Evolutionary conservation across 2,888 invertebrate genomes (phyloP).

Genomic region (Chrysolina americana): DNA sequence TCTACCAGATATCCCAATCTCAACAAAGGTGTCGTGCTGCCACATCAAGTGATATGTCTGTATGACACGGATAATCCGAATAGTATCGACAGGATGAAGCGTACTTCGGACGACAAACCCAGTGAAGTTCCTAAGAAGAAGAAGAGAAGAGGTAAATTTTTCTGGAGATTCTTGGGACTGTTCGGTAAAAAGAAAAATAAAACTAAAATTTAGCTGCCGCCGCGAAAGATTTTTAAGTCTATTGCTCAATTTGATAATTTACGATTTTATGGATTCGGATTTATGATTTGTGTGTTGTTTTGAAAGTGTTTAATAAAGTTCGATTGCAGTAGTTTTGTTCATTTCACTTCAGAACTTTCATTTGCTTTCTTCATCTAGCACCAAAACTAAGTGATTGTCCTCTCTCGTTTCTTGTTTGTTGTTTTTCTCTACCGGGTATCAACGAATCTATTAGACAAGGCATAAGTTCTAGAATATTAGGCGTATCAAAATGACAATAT

Average conservation of each 20-base stretch:
- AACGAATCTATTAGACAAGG: too few species aligned
- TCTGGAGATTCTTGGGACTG: slow-evolving; percentile 15
- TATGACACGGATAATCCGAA: slow-evolving; percentile 81
- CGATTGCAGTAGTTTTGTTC: slow-evolving; percentile 13
- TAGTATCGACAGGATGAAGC: slow-evolving; percentile 73
- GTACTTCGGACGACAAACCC: slow-evolving; percentile 52
- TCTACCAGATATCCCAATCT: slow-evolving; percentile 89
- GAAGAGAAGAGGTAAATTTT: slow-evolving; percentile 74
- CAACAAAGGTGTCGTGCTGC: slow-evolving; percentile 81
- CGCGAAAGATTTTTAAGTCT: background rate
- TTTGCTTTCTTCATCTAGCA: background rate
- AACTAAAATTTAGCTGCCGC: background rate
- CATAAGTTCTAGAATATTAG: too few species aligned
- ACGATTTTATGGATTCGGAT: slow-evolving; percentile 1
- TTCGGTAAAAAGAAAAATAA: slow-evolving; percentile 12
- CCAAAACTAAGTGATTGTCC: background rate
- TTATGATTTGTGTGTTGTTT: slow-evolving; percentile 20
- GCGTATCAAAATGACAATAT: too few species aligned
- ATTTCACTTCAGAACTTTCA: slow-evolving; percentile 4
- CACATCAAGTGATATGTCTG: slow-evolving; percentile 81
- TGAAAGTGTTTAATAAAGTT: slow-evolving; percentile 17
- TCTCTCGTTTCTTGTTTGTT: too few species aligned
- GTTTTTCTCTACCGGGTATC: too few species aligned
- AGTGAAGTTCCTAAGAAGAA: slow-evolving; percentile 78
- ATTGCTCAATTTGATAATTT: background rate